Evolutionary conservation across 2,888 invertebrate genomes (phyloP), one percentile per base, ranked within the genome.

Genomic region (Plusia festucae): DNA sequence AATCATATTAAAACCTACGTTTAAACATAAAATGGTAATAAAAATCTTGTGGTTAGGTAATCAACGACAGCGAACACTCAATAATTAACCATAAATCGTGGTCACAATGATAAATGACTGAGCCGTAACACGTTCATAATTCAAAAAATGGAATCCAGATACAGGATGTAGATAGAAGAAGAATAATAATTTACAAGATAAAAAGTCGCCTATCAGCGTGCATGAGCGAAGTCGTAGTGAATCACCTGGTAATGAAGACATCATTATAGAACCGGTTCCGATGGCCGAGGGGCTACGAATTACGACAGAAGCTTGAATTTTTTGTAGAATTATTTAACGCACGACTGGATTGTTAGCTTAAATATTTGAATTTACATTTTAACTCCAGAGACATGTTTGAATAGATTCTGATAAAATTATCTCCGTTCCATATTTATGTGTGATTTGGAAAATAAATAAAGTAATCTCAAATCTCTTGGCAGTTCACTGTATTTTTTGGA

Each of bases 171-270:
- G 68, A 71, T 70, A 69, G 60, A 67, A 56, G 65, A 75, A 74
- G 49, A 73, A 75, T 69, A 77, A 79, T 76, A 79, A 65, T 71
- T 69, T 75, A 75, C 63, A 73, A 77, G 78, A 80, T 82, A 82
- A 84, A 87, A 84, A 81, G 73, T 74, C 66, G 65, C 64, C 67
- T 82, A 79, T 80, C 81, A 80, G 77, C 74, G 64, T 75, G 76
- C 80, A 83, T 82, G 82, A 86, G 81, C 84, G 79, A 85, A 85
- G 81, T 73, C 81, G 85, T 82, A 82, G 85, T 91, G 92, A 91
- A 91, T 92, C 91, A 90, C 82, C 80, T 75, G 80, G 87, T 92
- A 92, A 94, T 94, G 91, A 94, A 94, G 93, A 92, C 93, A 93
- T 93, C 89, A 90, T 91, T 89, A 88, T 77, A 65, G 79, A 93